Percentiles rank a stretch among this genome's conserved stretches.
These are phyloP conservation scores for Meriones unguiculatus DNA, from an alignment of 2,113 vertebrate genomes.

Conservation along the genomic window DNA sequence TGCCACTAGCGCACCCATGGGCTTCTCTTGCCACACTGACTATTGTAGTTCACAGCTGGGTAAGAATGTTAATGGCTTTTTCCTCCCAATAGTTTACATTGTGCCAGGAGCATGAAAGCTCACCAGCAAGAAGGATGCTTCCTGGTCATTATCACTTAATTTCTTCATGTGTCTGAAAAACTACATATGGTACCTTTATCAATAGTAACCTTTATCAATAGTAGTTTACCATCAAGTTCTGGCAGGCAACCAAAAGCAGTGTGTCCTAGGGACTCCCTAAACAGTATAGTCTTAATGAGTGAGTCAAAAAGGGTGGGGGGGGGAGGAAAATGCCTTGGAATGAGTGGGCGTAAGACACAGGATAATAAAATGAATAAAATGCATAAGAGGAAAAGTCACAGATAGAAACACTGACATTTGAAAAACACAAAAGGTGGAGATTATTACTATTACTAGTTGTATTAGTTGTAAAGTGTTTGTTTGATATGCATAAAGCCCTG, in stretches of 20 bases:
- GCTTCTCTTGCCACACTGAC: background rate
- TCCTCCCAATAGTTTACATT: background rate
- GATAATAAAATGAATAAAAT: background rate
- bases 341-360: constrained; percentile 14
- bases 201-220: background rate
- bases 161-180: background rate
- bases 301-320: background rate
- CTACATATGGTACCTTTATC: background rate
- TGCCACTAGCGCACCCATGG: background rate
- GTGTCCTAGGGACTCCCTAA: background rate
- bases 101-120: background rate
- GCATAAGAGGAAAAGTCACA: background rate
- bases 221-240: background rate
- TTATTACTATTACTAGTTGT: too few species aligned
- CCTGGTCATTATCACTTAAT: background rate
- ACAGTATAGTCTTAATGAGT: background rate
- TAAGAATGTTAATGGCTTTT: background rate
- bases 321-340: background rate
- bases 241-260: background rate
- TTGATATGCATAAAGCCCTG: background rate
- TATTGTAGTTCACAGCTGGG: background rate
- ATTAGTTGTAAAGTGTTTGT: background rate
- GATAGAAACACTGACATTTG: background rate
- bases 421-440: background rate
- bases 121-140: background rate